Percentiles rank a stretch among this genome's conserved stretches.
Evolutionary conservation across 2,888 invertebrate genomes (phyloP).

Genomic region (Drosophila tripunctata): DNA sequence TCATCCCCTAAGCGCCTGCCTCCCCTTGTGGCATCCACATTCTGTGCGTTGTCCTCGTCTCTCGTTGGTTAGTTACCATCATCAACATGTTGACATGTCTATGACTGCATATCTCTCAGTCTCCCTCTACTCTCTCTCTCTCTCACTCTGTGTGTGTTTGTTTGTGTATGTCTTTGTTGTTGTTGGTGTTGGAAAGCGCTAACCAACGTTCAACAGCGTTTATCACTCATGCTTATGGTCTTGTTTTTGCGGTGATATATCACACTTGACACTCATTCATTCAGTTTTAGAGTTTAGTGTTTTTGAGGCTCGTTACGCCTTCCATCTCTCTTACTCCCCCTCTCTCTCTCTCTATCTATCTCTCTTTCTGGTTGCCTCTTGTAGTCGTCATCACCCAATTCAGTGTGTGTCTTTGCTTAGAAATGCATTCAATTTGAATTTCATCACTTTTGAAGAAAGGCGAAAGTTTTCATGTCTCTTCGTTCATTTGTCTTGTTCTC

Average conservation of each 20-base stretch:
- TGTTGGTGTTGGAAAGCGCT: constrained; percentile 44
- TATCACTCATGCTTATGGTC: constrained; percentile 80
- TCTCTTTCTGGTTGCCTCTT: not conserved
- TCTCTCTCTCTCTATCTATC: not conserved
- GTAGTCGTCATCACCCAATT: constrained; percentile 2
- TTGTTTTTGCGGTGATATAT: constrained; percentile 83
- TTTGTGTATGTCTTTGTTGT: constrained; percentile 11
- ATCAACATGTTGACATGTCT: constrained; percentile 80
- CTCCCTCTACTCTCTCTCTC: constrained; percentile 21
- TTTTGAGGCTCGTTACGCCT: constrained; percentile 63
- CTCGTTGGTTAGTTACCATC: constrained; percentile 71
- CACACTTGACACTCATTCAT: constrained; percentile 82
- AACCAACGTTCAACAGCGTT: constrained; percentile 77
- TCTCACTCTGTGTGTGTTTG: constrained; percentile 12
- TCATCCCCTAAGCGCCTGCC: constrained; percentile 6
- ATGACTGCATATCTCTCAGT: constrained; percentile 64
- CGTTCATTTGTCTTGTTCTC: not conserved
- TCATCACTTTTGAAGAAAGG: constrained; percentile 62
- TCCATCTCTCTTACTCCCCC: not conserved
- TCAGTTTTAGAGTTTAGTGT: constrained; percentile 76
- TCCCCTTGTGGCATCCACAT: not conserved
- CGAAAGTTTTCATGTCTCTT: not conserved
- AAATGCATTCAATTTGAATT: constrained; percentile 70
- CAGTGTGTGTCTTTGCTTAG: constrained; percentile 32
- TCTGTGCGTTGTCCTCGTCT: constrained; percentile 15